Evolutionary conservation across 2,113 vertebrate genomes (phyloP), one percentile per base, ranked within the genome.

Genomic region (Leptobrachium ailaonicum): DNA sequence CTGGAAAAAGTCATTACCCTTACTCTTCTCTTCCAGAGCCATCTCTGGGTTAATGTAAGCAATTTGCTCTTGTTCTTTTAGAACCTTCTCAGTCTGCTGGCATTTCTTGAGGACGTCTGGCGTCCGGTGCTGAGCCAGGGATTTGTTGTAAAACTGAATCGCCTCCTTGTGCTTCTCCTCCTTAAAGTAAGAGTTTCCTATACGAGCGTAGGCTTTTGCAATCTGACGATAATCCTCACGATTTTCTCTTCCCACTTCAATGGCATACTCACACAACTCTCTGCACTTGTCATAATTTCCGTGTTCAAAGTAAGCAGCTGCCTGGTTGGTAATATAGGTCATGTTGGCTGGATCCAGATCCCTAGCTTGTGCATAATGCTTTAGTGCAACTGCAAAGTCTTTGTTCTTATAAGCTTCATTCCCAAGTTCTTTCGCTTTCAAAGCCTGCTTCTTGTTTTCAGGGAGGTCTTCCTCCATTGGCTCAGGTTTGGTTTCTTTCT

Each of bases 51-150:
- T 94, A 42, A 98, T 95, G 78, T 98, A 98, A 0, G 96, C 96
- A 75, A 92, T 71, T 45, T 95, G 93, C 76, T 97, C 96, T 85
- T 95, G 93, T 64, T 98, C 97, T 85, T 97, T 98, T 66, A 98
- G 11, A 41, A 98, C 93, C 82, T 98, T 98, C 89, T 97, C 96
- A 13, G 96, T 96, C 94, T 97, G 95, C 58, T 97, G 96, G 79
- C 95, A 98, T 82, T 95, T 98, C 87, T 97, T 98, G 78, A 98
- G 88, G 66, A 98, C 96, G 0, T 98, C 97, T 0, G 97, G 95
- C 1, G 92, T 96, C 54, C 96, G 93, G 82, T 98, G 97, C 82
- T 98, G 96, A 0, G 96, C 93, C 77, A 98, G 86, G 53, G 96
- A 97, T 87, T 98, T 98, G 88, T 98, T 97, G 83, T 92, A 96